These are phyloP conservation scores for Takifugu rubripes DNA, from an alignment of 2,797 vertebrate genomes.

Conservation along the genomic window DNA sequence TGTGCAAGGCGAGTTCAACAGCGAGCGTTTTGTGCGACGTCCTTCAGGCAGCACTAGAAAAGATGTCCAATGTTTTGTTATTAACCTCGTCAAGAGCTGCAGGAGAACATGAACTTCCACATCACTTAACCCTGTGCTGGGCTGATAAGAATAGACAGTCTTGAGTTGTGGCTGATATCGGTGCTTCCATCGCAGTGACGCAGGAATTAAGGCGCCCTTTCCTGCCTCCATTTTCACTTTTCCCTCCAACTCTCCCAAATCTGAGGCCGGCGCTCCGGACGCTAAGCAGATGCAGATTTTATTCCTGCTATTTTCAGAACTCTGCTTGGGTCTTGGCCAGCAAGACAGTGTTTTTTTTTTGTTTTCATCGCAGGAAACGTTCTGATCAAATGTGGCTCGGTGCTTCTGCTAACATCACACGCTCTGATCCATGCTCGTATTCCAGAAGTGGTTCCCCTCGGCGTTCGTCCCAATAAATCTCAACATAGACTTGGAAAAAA, in stretches of 20 bases:
- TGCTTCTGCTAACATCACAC: constrained; percentile 17
- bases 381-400: not conserved
- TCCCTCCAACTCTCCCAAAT: constrained; percentile 45
- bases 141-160: constrained; percentile 10
- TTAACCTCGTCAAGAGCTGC: constrained; percentile 52
- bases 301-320: constrained; percentile 73
- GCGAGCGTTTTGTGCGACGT: constrained; percentile 32
- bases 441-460: constrained; percentile 16
- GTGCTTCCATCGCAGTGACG: constrained; percentile 13
- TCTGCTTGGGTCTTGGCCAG: constrained; percentile 65
- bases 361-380: constrained; percentile 59
- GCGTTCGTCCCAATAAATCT: too few species aligned
- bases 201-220: constrained; percentile 27
- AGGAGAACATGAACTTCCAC: constrained; percentile 19
- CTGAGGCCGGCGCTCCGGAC: constrained; percentile 49
- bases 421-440: constrained; percentile 28
- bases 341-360: constrained; percentile 72
- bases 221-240: constrained; percentile 41
- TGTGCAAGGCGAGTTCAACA: constrained; percentile 44
- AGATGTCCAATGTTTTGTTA: constrained; percentile 43
- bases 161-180: constrained; percentile 11
- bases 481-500: too few species aligned
- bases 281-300: constrained; percentile 75
- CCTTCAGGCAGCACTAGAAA: constrained; percentile 25
- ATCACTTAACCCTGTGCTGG: constrained; percentile 32